phyloP scores from a whole-genome alignment of 2,888 invertebrate species.

The Stegana nigrithorax region DNA sequence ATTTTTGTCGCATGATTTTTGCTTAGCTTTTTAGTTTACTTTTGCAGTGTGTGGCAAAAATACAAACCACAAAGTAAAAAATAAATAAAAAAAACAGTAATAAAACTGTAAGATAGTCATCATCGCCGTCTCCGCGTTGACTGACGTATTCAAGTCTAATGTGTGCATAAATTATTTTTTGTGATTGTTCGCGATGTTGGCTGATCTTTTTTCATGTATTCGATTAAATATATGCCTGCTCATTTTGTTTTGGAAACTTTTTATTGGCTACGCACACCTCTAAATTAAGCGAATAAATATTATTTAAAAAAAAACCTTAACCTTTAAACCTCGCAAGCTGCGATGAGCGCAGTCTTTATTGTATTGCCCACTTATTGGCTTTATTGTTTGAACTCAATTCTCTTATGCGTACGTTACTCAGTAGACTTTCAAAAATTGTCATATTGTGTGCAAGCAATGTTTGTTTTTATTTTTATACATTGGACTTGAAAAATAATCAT shows the following conservation, averaged over 20 bases:
- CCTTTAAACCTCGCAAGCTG: too few species aligned
- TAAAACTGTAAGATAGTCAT: background rate
- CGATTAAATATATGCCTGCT: background rate
- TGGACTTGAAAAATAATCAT: too few species aligned
- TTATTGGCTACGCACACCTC: background rate
- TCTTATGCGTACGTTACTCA: too few species aligned
- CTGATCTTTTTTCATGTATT: background rate
- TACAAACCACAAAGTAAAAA: background rate
- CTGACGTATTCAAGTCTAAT: slow-evolving; percentile 54
- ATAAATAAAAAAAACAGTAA: too few species aligned
- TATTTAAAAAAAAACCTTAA: slow-evolving; percentile 7
- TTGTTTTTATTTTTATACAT: too few species aligned
- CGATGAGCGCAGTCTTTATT: too few species aligned
- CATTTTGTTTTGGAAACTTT: background rate
- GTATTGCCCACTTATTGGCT: background rate
- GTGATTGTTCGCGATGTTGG: background rate
- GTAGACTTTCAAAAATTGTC: too few species aligned
- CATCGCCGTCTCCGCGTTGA: background rate
- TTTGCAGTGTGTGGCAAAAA: slow-evolving; percentile 30
- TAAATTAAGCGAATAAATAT: background rate
- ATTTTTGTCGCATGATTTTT: slow-evolving; percentile 25
- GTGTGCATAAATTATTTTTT: slow-evolving; percentile 48
- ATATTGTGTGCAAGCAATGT: too few species aligned
- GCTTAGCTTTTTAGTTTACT: slow-evolving; percentile 51
- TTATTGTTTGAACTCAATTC: too few species aligned